Evolutionary conservation across 2,113 vertebrate genomes (phyloP), one percentile per base, ranked within the genome.

Genomic region (Cardinalis cardinalis): DNA sequence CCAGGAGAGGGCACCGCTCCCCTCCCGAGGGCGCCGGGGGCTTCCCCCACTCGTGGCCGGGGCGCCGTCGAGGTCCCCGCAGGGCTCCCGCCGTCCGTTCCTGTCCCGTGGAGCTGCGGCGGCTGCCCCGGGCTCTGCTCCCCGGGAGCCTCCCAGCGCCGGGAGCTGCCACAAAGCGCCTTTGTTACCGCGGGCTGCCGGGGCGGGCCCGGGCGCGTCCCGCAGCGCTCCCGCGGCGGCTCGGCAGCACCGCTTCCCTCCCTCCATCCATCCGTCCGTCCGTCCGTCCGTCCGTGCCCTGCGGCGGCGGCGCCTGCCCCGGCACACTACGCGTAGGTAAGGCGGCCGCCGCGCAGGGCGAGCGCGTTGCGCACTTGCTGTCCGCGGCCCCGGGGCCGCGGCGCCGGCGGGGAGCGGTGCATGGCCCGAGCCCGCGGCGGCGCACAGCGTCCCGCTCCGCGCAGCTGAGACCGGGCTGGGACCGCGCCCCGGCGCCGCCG

Each of bases 1-100:
- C 90, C 82, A 31, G 48, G 58, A 84, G 78, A 53, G 73, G 87
- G 90, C 87, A 87, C 78, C 78, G 63, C 83, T 56, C 48, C 28
- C 9, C 23, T 20, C 48, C 68, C 14, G 20, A 40, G 40, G 9
- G 29, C 51, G 28, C 51, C 28, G 15, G 15, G 26, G 15, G 26
- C 51, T 52, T 21, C 14, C 25, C 48, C 14, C 32, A 8, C 52
- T 9, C 4, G 18, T 4, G 19, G 17, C 43, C 18, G 25, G 25
- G 36, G 17, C 16, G 48, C 46, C 13, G 12, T 18, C 15, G 16
- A 7, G 32, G 32, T 31, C 1, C 34, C 36, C 10, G 32, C 9
- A 7, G 43, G n/a, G 14, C 12, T 38, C 12, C 49, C 26, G 49
- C 18, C 24, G 18, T 15, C 6, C 1, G 64, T 29, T 19, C 24